Base-by-base conservation (phyloP, 2,888 invertebrate genomes). In the Perizoma affinitatum region DNA sequence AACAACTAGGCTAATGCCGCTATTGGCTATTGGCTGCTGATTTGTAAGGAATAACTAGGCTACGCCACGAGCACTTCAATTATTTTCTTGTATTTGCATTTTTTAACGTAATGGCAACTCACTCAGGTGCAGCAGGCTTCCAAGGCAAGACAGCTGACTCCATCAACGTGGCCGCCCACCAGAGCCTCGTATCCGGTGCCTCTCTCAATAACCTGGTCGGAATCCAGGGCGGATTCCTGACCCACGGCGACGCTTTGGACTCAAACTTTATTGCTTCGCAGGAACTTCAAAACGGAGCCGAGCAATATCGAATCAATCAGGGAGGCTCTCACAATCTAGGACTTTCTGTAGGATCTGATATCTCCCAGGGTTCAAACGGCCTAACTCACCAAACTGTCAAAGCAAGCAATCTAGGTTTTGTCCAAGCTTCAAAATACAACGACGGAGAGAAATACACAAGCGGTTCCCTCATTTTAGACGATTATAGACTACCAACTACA, bases 111-210 rank as follows among this genome's bases (percentile, higher is more conserved):
- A 22, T 51, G 10, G 5, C 44, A 33, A 75, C 81, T 49, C 7
- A 6, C 4, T 38, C 79, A 92, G 92, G 92, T 55, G 88, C 90
- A 55, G 82, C 86, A 41, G 91, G 92, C 4, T 93, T 85, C 76
- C 83, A 87, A 63, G 93, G 93, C 1, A 86, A 90, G 67, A 90
- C 92, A 35, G 92, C 91, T 0, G 88, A 92, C 51, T 79, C 89
- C 0, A 80, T 93, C 10, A 93, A 93, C 73, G 81, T 93, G 1
- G 93, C 92, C 0, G 93, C 84, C 47, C 92, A 93, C 68, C 87
- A 91, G 59, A 92, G 92, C 58, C 75, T 93, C 6, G 78, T 83
- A 6, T 92, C 93, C 1, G 93, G 93, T 4, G 93, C 93, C 0
- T 77, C 91, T 1, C 71, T 90, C 6, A 69, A 87, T 68, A 93